Conservation (phyloP, 2,113 vertebrate species). For the Leiothrix lutea region DNA sequence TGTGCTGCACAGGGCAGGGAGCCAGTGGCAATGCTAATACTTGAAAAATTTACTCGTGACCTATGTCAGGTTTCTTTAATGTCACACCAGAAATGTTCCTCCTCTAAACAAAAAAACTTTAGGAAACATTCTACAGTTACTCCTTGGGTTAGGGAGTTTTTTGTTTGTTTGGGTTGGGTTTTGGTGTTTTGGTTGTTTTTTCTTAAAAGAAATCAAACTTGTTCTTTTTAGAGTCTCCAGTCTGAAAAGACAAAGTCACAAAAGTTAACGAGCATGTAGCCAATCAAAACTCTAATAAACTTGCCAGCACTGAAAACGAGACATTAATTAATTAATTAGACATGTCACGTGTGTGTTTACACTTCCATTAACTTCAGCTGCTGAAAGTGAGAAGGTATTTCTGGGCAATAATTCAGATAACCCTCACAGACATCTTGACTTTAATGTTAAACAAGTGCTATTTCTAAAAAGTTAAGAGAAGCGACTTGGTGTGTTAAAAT, state of each 20-base stretch:
- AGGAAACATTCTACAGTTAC: not conserved
- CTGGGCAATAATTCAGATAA: not conserved
- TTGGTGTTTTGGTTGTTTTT: not conserved
- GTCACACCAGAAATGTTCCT: not conserved
- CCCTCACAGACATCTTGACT: not conserved
- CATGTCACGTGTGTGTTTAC: not conserved
- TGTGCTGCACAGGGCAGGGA: constrained; percentile 1
- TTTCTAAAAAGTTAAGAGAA: not conserved
- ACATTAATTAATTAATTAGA: not conserved
- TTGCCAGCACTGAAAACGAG: not conserved
- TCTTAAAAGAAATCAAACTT: not conserved
- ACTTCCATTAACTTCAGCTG: not conserved
- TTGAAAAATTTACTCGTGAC: not conserved
- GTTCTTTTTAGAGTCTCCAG: not conserved
- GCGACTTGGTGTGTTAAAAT: not conserved
- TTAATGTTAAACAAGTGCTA: not conserved
- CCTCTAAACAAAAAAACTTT: not conserved
- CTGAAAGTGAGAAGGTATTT: not conserved
- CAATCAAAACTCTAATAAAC: not conserved
- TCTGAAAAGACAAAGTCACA: not conserved
- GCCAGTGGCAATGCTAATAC: constrained; percentile 11
- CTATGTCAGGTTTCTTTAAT: not conserved
- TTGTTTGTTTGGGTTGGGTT: not conserved
- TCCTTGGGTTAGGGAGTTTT: not conserved
- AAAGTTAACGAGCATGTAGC: not conserved